phyloP scores from a whole-genome alignment of 2,113 vertebrate genomes.

The Cheirogaleus medius region DNA sequence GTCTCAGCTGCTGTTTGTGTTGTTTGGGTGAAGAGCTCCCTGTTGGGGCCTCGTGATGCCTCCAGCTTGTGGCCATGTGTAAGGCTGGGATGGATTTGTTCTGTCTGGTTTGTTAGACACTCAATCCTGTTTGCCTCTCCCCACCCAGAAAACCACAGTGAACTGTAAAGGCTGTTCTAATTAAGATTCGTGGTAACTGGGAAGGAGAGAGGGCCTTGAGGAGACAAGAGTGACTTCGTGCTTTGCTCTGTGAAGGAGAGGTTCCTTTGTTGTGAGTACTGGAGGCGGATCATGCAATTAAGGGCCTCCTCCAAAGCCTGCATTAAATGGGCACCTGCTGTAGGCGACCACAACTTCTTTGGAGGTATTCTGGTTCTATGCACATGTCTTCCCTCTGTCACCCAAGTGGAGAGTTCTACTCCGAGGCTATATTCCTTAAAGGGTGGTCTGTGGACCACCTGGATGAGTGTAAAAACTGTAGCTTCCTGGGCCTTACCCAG shows the following conservation, averaged over 20 bases:
- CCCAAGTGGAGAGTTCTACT: background rate
- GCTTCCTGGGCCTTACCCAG: background rate
- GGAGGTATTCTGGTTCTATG: background rate
- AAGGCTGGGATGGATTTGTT: conserved; percentile 36
- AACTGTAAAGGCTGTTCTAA: background rate
- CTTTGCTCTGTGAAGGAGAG: background rate
- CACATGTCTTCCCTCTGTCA: background rate
- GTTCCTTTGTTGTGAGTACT: background rate
- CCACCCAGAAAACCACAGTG: background rate
- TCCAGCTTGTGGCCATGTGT: conserved; percentile 48
- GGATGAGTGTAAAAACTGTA: background rate
- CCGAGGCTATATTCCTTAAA: background rate
- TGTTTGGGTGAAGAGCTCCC: background rate
- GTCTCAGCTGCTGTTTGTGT: background rate
- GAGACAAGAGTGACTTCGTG: background rate
- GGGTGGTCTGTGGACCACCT: background rate
- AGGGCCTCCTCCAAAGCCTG: background rate
- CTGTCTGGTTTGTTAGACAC: conserved; percentile 30
- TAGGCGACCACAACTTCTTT: background rate
- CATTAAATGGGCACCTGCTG: background rate
- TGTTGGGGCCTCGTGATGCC: background rate
- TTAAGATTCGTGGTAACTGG: background rate
- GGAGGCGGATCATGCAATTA: background rate
- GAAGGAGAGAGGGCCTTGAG: background rate
- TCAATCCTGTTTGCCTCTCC: background rate